Conservation (phyloP, 2,797 vertebrate genomes). For the Hemibagrus guttatus region DNA sequence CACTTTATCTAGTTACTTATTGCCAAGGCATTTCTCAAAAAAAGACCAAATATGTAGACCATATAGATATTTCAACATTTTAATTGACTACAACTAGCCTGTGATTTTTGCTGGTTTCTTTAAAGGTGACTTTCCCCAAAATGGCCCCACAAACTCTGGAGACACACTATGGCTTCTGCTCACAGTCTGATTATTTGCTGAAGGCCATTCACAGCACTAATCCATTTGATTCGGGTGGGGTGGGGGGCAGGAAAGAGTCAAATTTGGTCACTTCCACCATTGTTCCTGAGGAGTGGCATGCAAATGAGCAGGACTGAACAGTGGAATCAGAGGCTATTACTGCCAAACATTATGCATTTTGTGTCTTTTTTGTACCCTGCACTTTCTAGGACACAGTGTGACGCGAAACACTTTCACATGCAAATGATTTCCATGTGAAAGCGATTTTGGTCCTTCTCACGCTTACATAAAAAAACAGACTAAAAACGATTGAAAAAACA, state of each 20-base stretch:
- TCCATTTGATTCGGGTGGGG: conserved; percentile 57
- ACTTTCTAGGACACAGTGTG: conserved; percentile 56
- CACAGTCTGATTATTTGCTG: conserved; percentile 54
- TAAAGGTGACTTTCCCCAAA: conserved; percentile 55
- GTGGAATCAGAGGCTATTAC: conserved; percentile 39
- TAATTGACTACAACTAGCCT: conserved; percentile 60
- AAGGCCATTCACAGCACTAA: conserved; percentile 65
- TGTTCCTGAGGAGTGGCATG: conserved; percentile 82
- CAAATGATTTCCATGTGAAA: conserved; percentile 57
- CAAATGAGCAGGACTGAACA: conserved; percentile 63
- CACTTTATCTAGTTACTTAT: conserved; percentile 60
- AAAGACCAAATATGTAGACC: conserved; percentile 35
- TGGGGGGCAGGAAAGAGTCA: conserved; percentile 29
- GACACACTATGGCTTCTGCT: conserved; percentile 54
- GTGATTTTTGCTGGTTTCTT: conserved; percentile 56
- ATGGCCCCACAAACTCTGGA: conserved; percentile 62
- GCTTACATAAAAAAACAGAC: conserved; percentile 75
- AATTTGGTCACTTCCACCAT: conserved; percentile 79
- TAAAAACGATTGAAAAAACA: conserved; percentile 81
- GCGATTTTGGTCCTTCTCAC: conserved; percentile 79
- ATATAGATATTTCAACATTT: conserved; percentile 48
- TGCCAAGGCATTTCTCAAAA: conserved; percentile 68
- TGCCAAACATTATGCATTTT: conserved; percentile 24
- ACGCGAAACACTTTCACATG: conserved; percentile 56
- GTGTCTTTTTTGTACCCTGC: conserved; percentile 57